phyloP scores from a whole-genome alignment of 2,888 invertebrate species.

The Brachyopa scutellaris region DNA sequence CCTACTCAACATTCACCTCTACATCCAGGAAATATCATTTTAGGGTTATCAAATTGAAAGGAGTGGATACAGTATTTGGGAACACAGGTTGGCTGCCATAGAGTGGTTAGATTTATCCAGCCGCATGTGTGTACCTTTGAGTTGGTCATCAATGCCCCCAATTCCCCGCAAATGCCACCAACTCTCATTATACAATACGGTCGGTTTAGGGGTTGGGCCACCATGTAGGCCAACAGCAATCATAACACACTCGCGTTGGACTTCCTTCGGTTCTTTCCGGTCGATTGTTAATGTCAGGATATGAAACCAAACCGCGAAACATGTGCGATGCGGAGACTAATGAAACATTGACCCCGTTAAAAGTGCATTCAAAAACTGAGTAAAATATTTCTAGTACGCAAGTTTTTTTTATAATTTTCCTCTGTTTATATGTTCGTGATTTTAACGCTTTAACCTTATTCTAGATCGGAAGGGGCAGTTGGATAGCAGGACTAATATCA shows the following conservation, averaged over 20 bases:
- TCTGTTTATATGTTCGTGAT: no score
- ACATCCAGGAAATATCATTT: slow-evolving; percentile 58
- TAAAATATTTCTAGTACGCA: background rate
- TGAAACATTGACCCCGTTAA: slow-evolving; percentile 57
- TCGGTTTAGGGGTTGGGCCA: slow-evolving; percentile 23
- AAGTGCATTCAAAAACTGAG: background rate
- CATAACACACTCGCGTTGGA: slow-evolving; percentile 43
- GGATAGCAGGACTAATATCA: no score
- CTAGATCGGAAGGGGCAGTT: no score
- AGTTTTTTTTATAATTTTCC: no score
- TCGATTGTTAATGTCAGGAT: slow-evolving; percentile 29
- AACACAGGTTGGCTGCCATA: slow-evolving; percentile 47
- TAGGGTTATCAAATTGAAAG: slow-evolving; percentile 61
- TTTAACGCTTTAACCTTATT: no score
- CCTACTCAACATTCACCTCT: slow-evolving; percentile 35
- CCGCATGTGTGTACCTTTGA: slow-evolving; percentile 37
- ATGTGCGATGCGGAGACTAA: slow-evolving; percentile 24
- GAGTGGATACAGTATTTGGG: slow-evolving; percentile 36
- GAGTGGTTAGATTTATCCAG: slow-evolving; percentile 29
- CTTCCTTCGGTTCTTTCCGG: slow-evolving; percentile 35
- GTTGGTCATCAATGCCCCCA: slow-evolving; percentile 15
- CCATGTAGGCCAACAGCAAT: slow-evolving; percentile 38
- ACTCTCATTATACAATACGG: slow-evolving; percentile 32
- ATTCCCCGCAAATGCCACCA: slow-evolving; percentile 20
- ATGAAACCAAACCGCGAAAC: slow-evolving; percentile 41